phyloP scores from a whole-genome alignment of 2,113 vertebrate species.

The Megalops atlanticus region DNA sequence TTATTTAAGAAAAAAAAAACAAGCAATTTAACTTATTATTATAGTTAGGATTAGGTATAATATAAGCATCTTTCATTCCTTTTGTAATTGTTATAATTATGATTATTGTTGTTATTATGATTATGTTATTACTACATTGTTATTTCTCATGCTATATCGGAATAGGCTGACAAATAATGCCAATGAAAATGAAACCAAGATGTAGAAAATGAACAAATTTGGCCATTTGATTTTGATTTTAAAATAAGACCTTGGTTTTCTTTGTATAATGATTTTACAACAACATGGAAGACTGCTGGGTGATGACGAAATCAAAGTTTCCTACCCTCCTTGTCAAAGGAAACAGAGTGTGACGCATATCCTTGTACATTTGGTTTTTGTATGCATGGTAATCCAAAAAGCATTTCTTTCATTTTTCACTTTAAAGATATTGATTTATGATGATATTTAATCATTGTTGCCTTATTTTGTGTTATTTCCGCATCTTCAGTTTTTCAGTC shows the following conservation, averaged over 20 bases:
- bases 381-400: conserved; percentile 66
- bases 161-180: not conserved
- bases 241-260: not conserved
- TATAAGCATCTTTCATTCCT: conserved; percentile 72
- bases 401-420: conserved; percentile 42
- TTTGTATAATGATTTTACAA: not conserved
- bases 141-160: conserved; percentile 41
- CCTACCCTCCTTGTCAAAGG: not conserved
- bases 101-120: conserved; percentile 56
- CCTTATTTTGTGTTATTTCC: conserved; percentile 40
- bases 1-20: conserved; percentile 72
- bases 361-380: conserved; percentile 57
- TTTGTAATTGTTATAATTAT: conserved; percentile 48
- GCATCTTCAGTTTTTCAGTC: conserved; percentile 51
- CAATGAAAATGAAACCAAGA: not conserved
- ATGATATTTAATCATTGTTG: conserved; percentile 40
- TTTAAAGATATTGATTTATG: conserved; percentile 42
- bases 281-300: not conserved
- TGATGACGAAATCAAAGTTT: not conserved
- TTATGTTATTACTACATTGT: conserved; percentile 52
- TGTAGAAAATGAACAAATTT: conserved; percentile 13
- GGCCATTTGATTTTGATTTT: conserved; percentile 1
- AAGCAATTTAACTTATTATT: conserved; percentile 82
- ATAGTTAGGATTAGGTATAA: conserved; percentile 78
- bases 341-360: conserved; percentile 43